phyloP scores from a whole-genome alignment of 2,888 invertebrate genomes.

The Lasioglossum lativentre region DNA sequence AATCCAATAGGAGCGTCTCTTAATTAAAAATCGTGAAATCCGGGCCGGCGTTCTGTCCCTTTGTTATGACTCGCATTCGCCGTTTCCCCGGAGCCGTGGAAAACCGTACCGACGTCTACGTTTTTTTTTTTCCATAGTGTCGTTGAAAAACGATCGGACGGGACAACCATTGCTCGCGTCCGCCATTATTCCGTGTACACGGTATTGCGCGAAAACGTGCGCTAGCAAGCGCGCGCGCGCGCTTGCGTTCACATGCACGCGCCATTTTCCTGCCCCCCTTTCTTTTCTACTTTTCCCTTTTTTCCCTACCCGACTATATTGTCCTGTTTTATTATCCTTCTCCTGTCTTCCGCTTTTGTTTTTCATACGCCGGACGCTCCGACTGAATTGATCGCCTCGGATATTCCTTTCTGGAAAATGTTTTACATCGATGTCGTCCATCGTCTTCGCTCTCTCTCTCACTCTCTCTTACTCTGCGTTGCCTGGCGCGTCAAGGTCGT shows the following conservation, averaged over 20 bases:
- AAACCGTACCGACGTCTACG: slow-evolving; percentile 26
- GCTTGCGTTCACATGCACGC: slow-evolving; percentile 1
- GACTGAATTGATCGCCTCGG: slow-evolving; percentile 32
- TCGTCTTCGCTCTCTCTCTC: neutral
- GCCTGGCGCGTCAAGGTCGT: neutral
- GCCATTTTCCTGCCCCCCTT: slow-evolving; percentile 1
- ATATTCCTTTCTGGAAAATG: slow-evolving; percentile 22
- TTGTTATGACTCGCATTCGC: slow-evolving; percentile 49
- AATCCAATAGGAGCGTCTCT: slow-evolving; percentile 48
- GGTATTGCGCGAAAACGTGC: slow-evolving; percentile 22
- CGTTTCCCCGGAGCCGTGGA: slow-evolving; percentile 38
- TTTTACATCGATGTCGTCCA: neutral
- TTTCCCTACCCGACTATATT: neutral
- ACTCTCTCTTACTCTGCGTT: neutral
- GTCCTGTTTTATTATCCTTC: slow-evolving; percentile 23
- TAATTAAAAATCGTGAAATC: slow-evolving; percentile 70
- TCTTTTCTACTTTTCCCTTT: neutral
- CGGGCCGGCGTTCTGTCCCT: slow-evolving; percentile 41
- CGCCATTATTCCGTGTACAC: slow-evolving; percentile 50
- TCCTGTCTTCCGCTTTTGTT: slow-evolving; percentile 5
- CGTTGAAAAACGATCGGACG: slow-evolving; percentile 56
- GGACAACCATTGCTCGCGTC: slow-evolving; percentile 57
- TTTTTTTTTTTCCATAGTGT: slow-evolving; percentile 41
- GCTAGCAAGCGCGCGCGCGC: neutral
- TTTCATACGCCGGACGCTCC: slow-evolving; percentile 21